Conservation (phyloP, 2,113 vertebrate genomes). For the Zapus hudsonius region DNA sequence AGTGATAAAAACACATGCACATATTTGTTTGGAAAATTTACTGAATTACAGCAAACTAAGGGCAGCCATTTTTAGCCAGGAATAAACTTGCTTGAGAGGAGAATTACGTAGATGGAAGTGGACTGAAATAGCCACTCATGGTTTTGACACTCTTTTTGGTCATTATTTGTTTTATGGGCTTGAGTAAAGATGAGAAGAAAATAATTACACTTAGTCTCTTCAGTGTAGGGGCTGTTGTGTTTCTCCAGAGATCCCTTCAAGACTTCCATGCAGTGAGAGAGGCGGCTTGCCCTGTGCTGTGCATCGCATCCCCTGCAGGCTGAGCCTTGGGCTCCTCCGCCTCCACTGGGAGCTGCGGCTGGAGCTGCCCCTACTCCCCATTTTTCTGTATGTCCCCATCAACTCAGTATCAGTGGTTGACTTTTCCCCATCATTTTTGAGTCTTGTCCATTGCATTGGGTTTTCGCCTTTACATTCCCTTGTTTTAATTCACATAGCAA, state of each 20-base stretch:
- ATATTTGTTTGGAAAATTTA: slow-evolving; percentile 66
- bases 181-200: neutral
- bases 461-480: neutral
- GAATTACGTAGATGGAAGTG: slow-evolving; percentile 47
- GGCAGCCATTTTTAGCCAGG: slow-evolving; percentile 34
- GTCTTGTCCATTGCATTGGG: neutral
- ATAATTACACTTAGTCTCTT: neutral
- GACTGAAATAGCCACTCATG: slow-evolving; percentile 49
- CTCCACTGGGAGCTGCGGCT: too few relatives aligned
- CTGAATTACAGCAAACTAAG: slow-evolving; percentile 45
- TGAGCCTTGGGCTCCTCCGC: neutral
- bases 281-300: neutral
- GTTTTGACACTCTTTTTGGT: slow-evolving; percentile 44
- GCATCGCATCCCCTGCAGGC: neutral
- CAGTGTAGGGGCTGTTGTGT: neutral
- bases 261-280: neutral
- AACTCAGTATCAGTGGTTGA: rapidly evolving
- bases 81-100: slow-evolving; percentile 52
- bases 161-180: slow-evolving; percentile 7
- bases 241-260: neutral
- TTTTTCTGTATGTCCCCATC: neutral
- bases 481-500: neutral
- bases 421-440: neutral
- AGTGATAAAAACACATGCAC: slow-evolving; percentile 58
- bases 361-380: neutral